A percentile compares a stretch with the other conserved stretches of the same genome.
These are phyloP conservation scores for Spondyliosoma cantharus DNA, from an alignment of 2,797 vertebrate genomes.

Conservation along the genomic window DNA sequence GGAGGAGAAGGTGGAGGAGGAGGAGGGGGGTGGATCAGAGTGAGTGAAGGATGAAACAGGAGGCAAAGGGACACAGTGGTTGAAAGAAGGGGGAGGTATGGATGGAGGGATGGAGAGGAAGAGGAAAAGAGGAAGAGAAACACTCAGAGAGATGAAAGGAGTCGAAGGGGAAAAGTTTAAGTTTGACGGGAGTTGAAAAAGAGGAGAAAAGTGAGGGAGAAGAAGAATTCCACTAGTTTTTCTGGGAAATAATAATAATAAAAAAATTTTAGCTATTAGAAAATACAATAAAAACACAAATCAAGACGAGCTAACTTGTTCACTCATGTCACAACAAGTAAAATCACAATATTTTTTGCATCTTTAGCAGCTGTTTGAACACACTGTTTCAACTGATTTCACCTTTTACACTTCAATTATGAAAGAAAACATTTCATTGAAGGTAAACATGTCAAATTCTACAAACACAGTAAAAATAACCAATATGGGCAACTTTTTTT, in stretches of 20 bases:
- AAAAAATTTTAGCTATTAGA: too few species aligned
- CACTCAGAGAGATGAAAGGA: conserved; percentile 10
- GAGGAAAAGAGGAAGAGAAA: background rate
- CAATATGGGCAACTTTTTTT: too few species aligned
- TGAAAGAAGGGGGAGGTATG: background rate
- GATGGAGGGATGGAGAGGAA: conserved; percentile 15
- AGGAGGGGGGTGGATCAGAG: conserved; percentile 23
- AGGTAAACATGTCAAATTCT: too few species aligned
- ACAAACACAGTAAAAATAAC: too few species aligned
- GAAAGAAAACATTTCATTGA: too few species aligned
- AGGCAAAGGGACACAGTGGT: conserved; percentile 13
- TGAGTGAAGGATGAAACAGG: conserved; percentile 48
- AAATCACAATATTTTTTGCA: too few species aligned
- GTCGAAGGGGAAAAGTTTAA: background rate
- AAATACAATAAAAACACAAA: background rate
- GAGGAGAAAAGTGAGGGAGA: background rate
- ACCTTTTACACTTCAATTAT: too few species aligned
- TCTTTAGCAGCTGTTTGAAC: too few species aligned
- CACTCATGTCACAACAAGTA: background rate
- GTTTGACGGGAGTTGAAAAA: background rate
- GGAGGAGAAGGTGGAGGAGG: background rate
- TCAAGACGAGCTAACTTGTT: background rate
- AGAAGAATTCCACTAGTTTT: background rate
- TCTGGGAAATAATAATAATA: too few species aligned
- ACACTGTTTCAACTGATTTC: too few species aligned